These are phyloP conservation scores for Patiria miniata DNA, from an alignment of 35 echinoderm and acorn worm species.

Conservation along the genomic window DNA sequence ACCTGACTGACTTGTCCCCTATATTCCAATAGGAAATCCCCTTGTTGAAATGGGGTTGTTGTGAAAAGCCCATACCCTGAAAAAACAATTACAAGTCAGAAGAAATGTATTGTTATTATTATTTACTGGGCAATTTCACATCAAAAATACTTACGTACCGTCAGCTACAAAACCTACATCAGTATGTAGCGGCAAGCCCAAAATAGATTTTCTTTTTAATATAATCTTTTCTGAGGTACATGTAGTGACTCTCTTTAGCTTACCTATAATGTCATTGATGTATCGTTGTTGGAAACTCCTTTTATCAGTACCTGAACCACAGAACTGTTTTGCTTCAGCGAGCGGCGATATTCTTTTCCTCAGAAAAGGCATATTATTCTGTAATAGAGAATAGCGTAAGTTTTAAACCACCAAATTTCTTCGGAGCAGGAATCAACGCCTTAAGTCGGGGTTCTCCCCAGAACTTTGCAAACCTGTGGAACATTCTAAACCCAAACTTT, in stretches of 20 bases:
- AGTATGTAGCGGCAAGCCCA: no score
- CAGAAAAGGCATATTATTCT: background rate
- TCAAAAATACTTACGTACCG: no score
- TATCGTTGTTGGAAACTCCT: background rate
- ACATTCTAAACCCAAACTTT: no score
- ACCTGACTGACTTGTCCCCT: conserved; percentile 16
- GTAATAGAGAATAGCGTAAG: background rate
- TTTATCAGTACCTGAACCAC: background rate
- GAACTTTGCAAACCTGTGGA: no score
- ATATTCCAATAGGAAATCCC: conserved; percentile 27
- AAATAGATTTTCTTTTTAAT: no score
- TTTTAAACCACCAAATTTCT: background rate
- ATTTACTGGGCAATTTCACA: no score
- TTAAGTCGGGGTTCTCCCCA: no score
- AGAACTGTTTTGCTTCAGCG: background rate
- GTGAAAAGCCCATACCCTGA: conserved; percentile 39
- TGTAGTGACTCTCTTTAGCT: background rate
- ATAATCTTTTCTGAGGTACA: no score
- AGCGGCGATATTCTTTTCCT: background rate
- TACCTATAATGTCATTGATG: background rate
- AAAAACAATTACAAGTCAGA: no score
- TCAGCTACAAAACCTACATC: no score
- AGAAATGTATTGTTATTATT: no score
- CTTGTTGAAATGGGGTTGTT: background rate
- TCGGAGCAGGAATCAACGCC: no score